Base-by-base conservation (phyloP, 2,113 vertebrate species). In the Tangachromis dhanisi region DNA sequence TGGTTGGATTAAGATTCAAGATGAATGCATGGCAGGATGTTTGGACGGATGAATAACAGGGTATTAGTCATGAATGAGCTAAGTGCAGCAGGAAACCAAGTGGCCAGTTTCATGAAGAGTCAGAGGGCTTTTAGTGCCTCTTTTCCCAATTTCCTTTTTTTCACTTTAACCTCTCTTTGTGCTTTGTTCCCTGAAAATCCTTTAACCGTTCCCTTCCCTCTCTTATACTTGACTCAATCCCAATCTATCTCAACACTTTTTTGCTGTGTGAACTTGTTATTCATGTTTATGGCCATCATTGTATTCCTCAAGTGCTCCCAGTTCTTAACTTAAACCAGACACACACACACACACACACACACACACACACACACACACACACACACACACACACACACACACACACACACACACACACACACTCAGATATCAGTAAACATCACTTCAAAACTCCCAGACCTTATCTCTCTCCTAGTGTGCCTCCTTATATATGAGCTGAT, bases 121-220 rank as follows among this genome's bases (percentile, higher is more conserved):
- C 85, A 83, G 91, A 83, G 88, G 88, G 90, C 88, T 85, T 83
- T 86, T 57, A 88, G 88, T 95, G 94, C 94, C 94, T 93, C 87
- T 89, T 79, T 63, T 59, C 42, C 83, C 61, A 45, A 55, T 82
- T 87, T 57, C 63, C 51, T 14, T 54, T 85, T 83, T 84, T 31
- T 55, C 85, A 90, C 79, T 78, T 33, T 45, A 49, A 63, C 90
- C 84, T 80, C 59, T 89, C 61, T 79, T 83, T 83, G 82, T 90
- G 83, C 87, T 93, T 89, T 78, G 83, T 83, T 86, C 63, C 86
- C 63, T 81, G 33, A 88, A 49, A 80, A 83, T 49, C 68, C 42
- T 26, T 73, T 54, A 49, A 16, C 63, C 53, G 53, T 24, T 68
- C n/a, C 49, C 29, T 29, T 26, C 31, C 13, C 45, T 26, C 35